Percentiles rank a stretch among this genome's conserved stretches.
Evolutionary conservation across 1,140 invertebrate genomes (phyloP).

Genomic region (Tribolium madens): DNA sequence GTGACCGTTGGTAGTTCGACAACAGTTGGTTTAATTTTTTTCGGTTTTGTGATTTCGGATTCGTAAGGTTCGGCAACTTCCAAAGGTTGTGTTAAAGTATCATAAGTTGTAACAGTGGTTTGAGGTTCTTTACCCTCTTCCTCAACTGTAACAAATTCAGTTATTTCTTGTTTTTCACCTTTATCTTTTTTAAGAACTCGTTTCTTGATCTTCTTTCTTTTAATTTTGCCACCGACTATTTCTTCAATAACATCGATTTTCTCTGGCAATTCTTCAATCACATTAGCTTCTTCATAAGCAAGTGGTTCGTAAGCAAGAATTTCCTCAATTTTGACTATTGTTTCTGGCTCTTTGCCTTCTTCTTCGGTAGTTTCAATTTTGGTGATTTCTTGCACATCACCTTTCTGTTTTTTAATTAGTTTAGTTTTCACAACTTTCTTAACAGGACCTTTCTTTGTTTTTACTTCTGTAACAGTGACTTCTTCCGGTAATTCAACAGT

Average conservation of each 20-base stretch:
- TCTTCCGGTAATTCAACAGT: constrained; percentile 61
- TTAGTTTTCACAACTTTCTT: constrained; percentile 62
- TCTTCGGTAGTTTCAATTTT: constrained; percentile 63
- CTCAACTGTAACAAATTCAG: constrained; percentile 65
- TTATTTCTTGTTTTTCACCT: constrained; percentile 62
- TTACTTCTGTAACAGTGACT: constrained; percentile 64
- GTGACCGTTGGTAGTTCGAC: constrained; percentile 63
- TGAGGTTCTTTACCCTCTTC: constrained; percentile 64
- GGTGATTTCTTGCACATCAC: constrained; percentile 56
- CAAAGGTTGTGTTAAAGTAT: constrained; percentile 28
- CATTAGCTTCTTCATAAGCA: constrained; percentile 50
- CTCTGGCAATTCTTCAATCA: constrained; percentile 58
- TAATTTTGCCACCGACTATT: constrained; percentile 58
- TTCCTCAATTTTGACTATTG: constrained; percentile 62
- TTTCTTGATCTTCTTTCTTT: constrained; percentile 64
- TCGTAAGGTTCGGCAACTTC: constrained; percentile 54
- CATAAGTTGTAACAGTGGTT: constrained; percentile 59
- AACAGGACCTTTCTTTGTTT: constrained; percentile 65
- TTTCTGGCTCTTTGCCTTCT: constrained; percentile 63
- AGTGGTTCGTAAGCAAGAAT: constrained; percentile 58
- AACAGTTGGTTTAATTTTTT: constrained; percentile 26
- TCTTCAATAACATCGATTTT: constrained; percentile 56
- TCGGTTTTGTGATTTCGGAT: constrained; percentile 53
- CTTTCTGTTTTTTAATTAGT: constrained; percentile 60
- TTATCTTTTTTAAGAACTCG: constrained; percentile 62